Conservation (phyloP, 1,140 invertebrate genomes). For the Neodiprion lecontei region DNA sequence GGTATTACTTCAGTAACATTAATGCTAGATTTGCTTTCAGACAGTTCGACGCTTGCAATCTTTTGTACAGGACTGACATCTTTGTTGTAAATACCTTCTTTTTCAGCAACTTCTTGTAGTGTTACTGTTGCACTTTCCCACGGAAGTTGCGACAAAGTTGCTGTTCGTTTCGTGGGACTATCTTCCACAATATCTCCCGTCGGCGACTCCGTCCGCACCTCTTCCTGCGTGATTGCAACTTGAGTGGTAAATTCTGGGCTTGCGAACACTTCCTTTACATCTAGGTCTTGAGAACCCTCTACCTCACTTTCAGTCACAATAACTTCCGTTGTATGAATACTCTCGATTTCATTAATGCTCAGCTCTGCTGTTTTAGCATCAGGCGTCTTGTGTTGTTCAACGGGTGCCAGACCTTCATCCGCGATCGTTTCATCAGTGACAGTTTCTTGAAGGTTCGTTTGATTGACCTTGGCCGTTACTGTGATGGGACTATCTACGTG, state of each 20-base stretch:
- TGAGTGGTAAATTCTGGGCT: constrained; percentile 58
- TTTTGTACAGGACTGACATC: constrained; percentile 60
- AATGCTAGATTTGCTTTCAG: constrained; percentile 57
- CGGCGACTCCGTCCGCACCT: constrained; percentile 61
- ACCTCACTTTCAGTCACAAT: constrained; percentile 58
- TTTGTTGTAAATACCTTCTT: constrained; percentile 61
- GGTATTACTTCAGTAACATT: constrained; percentile 62
- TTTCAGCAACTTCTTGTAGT: constrained; percentile 64
- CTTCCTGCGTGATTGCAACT: constrained; percentile 59
- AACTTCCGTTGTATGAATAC: constrained; percentile 63
- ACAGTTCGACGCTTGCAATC: constrained; percentile 59
- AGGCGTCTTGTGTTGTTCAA: constrained; percentile 47
- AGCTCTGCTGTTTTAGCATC: constrained; percentile 59
- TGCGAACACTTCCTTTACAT: constrained; percentile 54
- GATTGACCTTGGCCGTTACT: constrained; percentile 58
- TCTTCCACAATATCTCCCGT: constrained; percentile 56
- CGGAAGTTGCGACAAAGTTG: constrained; percentile 57
- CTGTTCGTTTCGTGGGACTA: constrained; percentile 50
- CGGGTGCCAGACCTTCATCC: constrained; percentile 55
- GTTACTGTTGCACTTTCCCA: constrained; percentile 63
- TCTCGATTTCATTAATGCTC: constrained; percentile 60
- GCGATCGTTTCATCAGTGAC: constrained; percentile 63
- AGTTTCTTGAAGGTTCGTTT: constrained; percentile 59
- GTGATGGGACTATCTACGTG: constrained; percentile 46
- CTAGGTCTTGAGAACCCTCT: constrained; percentile 46